phyloP scores from a whole-genome alignment of 2,797 vertebrate genomes.

The Onychomys torridus region DNA sequence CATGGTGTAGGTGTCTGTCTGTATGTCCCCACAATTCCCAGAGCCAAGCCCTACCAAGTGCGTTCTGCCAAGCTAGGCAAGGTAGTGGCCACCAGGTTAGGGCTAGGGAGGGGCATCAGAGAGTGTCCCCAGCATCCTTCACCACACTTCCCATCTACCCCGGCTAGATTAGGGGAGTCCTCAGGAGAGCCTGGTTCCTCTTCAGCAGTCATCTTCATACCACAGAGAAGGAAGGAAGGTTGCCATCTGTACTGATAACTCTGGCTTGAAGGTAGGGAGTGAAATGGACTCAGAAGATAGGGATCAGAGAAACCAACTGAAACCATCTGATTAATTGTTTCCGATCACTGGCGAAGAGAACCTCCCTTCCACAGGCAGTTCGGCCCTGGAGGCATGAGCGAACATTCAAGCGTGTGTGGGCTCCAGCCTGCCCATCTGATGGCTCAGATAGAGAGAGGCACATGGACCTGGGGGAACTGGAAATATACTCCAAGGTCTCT shows the following conservation, averaged over 20 bases:
- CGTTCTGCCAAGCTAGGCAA: background rate
- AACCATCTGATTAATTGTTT: constrained; percentile 55
- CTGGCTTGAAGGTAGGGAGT: constrained; percentile 6
- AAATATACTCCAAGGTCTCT: background rate
- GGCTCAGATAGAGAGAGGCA: constrained; percentile 26
- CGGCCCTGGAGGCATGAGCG: background rate
- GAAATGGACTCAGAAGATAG: background rate
- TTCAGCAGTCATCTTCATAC: background rate
- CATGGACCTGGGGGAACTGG: background rate
- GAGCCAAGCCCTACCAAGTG: constrained; percentile 34
- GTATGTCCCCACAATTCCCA: constrained; percentile 39
- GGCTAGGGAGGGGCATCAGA: background rate
- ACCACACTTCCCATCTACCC: background rate
- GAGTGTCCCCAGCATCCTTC: background rate
- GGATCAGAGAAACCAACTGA: constrained; percentile 38
- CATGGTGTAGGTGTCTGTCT: constrained; percentile 49
- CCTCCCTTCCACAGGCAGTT: background rate
- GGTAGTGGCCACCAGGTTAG: background rate
- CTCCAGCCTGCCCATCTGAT: background rate
- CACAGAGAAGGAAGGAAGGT: background rate
- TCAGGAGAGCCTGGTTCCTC: constrained; percentile 5
- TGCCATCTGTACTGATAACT: background rate
- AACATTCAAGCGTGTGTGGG: background rate
- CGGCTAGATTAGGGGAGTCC: background rate
- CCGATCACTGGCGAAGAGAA: background rate